A percentile compares a stretch with the other conserved stretches of the same genome.
These are phyloP conservation scores for Pholis gunnellus DNA, from an alignment of 2,113 vertebrate genomes.

Conservation along the genomic window DNA sequence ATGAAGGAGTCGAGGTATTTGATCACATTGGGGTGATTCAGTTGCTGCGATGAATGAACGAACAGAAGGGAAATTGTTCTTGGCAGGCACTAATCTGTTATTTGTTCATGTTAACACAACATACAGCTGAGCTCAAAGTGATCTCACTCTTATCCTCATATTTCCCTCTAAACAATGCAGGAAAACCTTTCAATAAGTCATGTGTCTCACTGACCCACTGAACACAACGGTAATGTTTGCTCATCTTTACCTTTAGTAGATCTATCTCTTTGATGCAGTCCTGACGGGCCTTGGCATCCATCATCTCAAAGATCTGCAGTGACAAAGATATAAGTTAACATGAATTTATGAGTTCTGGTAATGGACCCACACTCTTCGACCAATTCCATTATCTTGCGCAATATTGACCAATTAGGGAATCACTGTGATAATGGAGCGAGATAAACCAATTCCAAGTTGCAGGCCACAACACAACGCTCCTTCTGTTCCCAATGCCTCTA, in stretches of 20 bases:
- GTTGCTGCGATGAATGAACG: constrained; percentile 86
- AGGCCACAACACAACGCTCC: too few relatives aligned
- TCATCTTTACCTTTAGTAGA: constrained; percentile 89
- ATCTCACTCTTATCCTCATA: not conserved
- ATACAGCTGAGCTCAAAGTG: not conserved
- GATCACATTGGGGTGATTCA: constrained; percentile 97
- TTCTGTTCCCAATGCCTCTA: too few relatives aligned
- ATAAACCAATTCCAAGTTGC: too few relatives aligned
- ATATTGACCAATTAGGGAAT: too few relatives aligned
- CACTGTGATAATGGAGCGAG: too few relatives aligned
- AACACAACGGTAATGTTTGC: not conserved
- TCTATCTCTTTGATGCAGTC: constrained; percentile 97
- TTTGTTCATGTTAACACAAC: not conserved
- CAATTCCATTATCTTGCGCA: too few relatives aligned
- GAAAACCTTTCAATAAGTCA: not conserved
- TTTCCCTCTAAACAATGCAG: not conserved
- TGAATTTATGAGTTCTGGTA: not conserved
- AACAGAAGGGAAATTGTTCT: constrained; percentile 7
- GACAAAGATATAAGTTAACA: not conserved
- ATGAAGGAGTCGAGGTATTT: constrained; percentile 98
- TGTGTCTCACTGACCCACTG: not conserved
- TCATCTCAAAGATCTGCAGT: constrained; percentile 94
- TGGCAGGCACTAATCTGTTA: not conserved
- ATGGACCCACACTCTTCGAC: too few relatives aligned
- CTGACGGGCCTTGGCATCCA: constrained; percentile 94